Base-by-base conservation (phyloP, 2,888 invertebrate species). In the Ecliptopera silaceata region DNA sequence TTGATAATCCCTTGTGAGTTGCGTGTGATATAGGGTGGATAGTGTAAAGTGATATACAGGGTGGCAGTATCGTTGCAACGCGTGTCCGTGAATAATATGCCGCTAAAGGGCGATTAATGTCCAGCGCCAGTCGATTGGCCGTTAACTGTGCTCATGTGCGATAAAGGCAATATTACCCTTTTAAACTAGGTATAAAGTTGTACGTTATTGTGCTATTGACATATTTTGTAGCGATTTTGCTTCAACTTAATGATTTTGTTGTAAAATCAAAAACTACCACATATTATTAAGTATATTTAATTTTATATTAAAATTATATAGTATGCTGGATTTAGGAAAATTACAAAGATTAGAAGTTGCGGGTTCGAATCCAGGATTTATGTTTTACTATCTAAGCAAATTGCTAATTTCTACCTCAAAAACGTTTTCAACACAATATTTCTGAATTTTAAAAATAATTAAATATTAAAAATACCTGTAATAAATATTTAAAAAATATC, bases 31-130 rank as follows among this genome's bases (percentile, higher is more conserved):
- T 64, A n/a, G 59, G 66, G 58, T 52, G 56, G 41, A 54, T 63
- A 71, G 62, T 69, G 69, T 63, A 65, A 81, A 82, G 79, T 80
- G 80, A 76, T 76, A 75, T 29, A 34, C 81, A 77, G 84, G 83
- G 80, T 82, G 84, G 82, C 66, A 72, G 80, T 75, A 78, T 76
- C 78, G 76, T 69, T 82, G 88, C 87, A 84, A 84, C 84, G 87
- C 91, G 88, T 91, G 90, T 76, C 84, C 74, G 82, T 89, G 91
- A 91, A 91, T 91, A 91, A 91, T 90, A 86, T 79, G 82, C 82
- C 87, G 83, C 84, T 82, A 87, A 88, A 84, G 84, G 84, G 76
- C 89, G 89, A 89, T 91, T 90, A 90, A 88, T 83, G 86, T 80
- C 84, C 81, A 75, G 75, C 75, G 73, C 77, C 76, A 74, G 68